phyloP scores from a whole-genome alignment of 2,797 vertebrate genomes.

The Phrynocephalus guinanensis region DNA sequence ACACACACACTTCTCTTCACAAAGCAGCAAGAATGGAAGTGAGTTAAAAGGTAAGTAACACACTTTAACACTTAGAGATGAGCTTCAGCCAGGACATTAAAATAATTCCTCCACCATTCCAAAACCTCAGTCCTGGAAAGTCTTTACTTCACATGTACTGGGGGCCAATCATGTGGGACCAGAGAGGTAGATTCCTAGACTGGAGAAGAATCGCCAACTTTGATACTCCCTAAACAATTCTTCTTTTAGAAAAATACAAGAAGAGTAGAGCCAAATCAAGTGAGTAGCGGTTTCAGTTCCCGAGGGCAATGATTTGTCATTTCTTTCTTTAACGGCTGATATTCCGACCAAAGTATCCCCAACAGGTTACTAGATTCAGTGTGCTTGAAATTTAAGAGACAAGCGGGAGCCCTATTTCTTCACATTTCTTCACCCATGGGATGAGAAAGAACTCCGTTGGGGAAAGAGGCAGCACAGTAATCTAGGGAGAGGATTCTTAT shows the following conservation, averaged over 20 bases:
- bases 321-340: neutral
- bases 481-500: neutral
- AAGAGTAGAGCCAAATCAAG: neutral
- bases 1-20: neutral
- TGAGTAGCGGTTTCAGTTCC: neutral
- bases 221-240: neutral
- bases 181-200: neutral
- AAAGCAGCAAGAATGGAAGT: neutral
- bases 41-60: neutral
- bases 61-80: neutral
- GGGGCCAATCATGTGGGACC: neutral
- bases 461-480: constrained; percentile 4
- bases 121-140: neutral
- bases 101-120: neutral
- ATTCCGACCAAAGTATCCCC: neutral
- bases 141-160: neutral
- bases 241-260: neutral
- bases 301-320: neutral
- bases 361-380: neutral
- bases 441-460: neutral
- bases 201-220: neutral
- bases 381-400: neutral
- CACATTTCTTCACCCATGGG: no score
- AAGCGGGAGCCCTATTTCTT: neutral
- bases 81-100: neutral